Conservation (phyloP, 2,888 invertebrate species). For the Cosmia pyralina region DNA sequence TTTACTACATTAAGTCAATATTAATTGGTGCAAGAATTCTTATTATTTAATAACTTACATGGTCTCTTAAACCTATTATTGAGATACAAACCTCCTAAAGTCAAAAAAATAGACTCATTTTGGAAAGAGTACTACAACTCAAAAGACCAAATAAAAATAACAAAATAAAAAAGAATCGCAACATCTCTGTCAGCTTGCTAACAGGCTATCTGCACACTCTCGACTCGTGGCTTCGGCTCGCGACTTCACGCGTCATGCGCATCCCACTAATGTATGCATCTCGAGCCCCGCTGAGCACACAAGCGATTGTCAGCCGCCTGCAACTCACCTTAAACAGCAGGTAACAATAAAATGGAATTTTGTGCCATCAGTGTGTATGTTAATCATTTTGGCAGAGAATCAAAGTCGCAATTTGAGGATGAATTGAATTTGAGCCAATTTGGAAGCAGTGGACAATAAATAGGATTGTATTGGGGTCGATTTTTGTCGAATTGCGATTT, state of each 20-base stretch:
- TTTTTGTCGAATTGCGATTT: slow-evolving; percentile 23
- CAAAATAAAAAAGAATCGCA: neutral
- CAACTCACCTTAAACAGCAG: slow-evolving; percentile 11
- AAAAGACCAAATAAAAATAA: neutral
- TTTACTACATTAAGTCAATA: neutral
- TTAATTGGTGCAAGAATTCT: neutral
- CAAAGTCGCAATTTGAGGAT: slow-evolving; percentile 51
- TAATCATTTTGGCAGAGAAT: slow-evolving; percentile 57
- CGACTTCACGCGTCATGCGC: slow-evolving; percentile 31
- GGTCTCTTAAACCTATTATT: neutral
- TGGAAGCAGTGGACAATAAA: slow-evolving; percentile 43
- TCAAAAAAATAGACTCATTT: neutral
- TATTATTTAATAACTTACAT: too few species aligned
- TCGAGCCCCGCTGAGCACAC: slow-evolving; percentile 16
- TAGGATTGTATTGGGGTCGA: slow-evolving; percentile 25
- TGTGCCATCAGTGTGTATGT: slow-evolving; percentile 50
- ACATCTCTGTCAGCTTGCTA: slow-evolving; percentile 16
- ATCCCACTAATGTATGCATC: slow-evolving; percentile 37
- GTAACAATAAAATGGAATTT: slow-evolving; percentile 34
- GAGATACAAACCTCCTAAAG: neutral
- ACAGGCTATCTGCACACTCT: slow-evolving; percentile 15
- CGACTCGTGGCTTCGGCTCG: slow-evolving; percentile 10
- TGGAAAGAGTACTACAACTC: neutral
- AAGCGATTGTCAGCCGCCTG: slow-evolving; percentile 31
- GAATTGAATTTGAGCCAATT: slow-evolving; percentile 53